Evolutionary conservation across 2,888 invertebrate genomes (phyloP), one percentile per base, ranked within the genome.

Genomic region (Zaprionus lineosus): DNA sequence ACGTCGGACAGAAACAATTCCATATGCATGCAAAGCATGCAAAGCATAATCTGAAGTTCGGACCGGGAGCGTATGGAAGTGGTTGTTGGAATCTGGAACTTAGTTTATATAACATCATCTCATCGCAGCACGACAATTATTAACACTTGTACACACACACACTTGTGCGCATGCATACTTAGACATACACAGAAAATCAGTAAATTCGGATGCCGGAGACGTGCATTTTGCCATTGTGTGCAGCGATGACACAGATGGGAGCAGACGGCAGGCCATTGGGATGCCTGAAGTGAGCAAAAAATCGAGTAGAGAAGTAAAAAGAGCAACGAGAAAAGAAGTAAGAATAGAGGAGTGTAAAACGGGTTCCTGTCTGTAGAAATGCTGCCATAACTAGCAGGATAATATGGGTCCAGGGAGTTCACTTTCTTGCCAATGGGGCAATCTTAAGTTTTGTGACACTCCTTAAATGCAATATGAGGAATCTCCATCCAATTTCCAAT

Each of bases 101-200:
- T 36, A 51, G 61, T 58, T 79, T 61, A 63, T 79, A 64, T 79
- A 58, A 60, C 72, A 48, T 52, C 53, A 61, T 50, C 56, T 50
- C 59, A 60, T 60, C 56, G 64, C 58, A 86, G 75, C 75, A 86
- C 76, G 86, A 84, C 86, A 75, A 81, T 84, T 67, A 84, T 83
- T 83, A 83, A 66, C 84, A 85, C 76, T 79, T 56, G 43, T 57
- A 44, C 53, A 47, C 43, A 39, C 34, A 21, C 29, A 14, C 15
- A 39, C 26, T 21, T 26, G 24, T 36, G 31, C 29, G 24, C 46
- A 26, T 8, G 9, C 47, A 56, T 26, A 29, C 8, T n/a, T 4
- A n/a, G 8, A 36, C 34, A 33, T 31, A 44, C 46, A 51, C 47
- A 31, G 31, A 16, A 34, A 26, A n/a, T 3, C 36, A 33, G 21